Base-by-base conservation (phyloP, 2,797 vertebrate species). In the Spinibarbus caldwelli region DNA sequence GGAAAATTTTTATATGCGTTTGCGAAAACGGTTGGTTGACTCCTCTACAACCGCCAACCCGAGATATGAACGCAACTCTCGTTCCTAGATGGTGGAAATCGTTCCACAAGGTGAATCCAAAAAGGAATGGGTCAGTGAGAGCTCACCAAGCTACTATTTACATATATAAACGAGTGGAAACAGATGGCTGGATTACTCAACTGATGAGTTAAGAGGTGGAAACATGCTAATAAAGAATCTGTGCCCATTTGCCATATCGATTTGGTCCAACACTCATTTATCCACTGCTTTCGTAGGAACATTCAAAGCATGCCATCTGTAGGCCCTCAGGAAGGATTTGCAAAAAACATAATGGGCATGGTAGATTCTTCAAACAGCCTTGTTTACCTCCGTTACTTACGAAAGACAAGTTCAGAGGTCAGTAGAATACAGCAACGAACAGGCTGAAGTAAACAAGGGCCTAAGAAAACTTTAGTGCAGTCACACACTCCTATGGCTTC, bases 391-490 rank as follows among this genome's bases (percentile, higher is more conserved):
- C 0, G 15, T 67, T 36, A 34, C 68, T 57, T 54, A 26, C 43
- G 57, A 75, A 70, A 64, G 62, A 78, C 14, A 66, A 83, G 36
- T 47, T 68, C 47, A 79, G 68, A 92, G 93, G 80, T 83, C 90
- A 91, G 80, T 36, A 31, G 81, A 21, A 76, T 67, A 72, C 73
- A 92, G 90, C 92, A 93, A 91, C 92, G 90, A 90, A 91, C 91
- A 87, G 91, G 93, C 89, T 92, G 90, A 90, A 91, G 92, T 92
- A 91, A 91, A 92, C 92, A 88, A 34, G 78, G 90, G 89, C 88
- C 93, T 87, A 92, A 93, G 89, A 68, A 78, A 91, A 93, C 92
- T 93, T 93, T 95, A 95, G 94, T 95, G 95, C 95, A 95, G 93
- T 94, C 92, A 90, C 91, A 92, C 90, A 92, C 87, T 94, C 88